phyloP scores from a whole-genome alignment of 2,113 vertebrate genomes.

The Xerus inauris region DNA sequence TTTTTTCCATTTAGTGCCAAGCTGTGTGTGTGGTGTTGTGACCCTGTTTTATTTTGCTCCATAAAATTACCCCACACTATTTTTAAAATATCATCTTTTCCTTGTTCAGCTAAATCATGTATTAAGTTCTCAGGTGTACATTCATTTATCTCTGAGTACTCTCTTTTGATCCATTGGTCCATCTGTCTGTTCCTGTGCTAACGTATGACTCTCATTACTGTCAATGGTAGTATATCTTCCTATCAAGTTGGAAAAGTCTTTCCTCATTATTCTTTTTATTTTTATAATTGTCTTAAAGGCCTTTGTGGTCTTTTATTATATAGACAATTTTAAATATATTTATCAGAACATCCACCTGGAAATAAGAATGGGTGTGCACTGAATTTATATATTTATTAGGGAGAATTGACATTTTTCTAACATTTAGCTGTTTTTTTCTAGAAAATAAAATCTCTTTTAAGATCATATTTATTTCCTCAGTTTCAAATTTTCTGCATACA shows the following conservation, averaged over 20 bases:
- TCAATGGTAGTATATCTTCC: background rate
- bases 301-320: slow-evolving; percentile 19
- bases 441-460: slow-evolving; percentile 6
- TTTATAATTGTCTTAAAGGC: background rate
- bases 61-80: background rate
- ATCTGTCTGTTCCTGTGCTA: slow-evolving; percentile 36
- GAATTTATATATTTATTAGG: slow-evolving; percentile 9
- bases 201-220: background rate
- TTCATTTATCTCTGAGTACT: background rate
- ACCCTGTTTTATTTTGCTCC: background rate
- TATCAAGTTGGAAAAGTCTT: background rate
- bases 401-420: slow-evolving; percentile 2
- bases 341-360: background rate
- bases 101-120: background rate
- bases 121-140: background rate
- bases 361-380: background rate
- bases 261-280: background rate
- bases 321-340: background rate
- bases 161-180: background rate
- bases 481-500: slow-evolving; percentile 26
- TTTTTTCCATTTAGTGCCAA: background rate
- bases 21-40: background rate
- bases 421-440: background rate
- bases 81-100: background rate
- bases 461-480: background rate